phyloP scores from a whole-genome alignment of 92 coral and sea anemone genomes.

The Paramuricea clavata region DNA sequence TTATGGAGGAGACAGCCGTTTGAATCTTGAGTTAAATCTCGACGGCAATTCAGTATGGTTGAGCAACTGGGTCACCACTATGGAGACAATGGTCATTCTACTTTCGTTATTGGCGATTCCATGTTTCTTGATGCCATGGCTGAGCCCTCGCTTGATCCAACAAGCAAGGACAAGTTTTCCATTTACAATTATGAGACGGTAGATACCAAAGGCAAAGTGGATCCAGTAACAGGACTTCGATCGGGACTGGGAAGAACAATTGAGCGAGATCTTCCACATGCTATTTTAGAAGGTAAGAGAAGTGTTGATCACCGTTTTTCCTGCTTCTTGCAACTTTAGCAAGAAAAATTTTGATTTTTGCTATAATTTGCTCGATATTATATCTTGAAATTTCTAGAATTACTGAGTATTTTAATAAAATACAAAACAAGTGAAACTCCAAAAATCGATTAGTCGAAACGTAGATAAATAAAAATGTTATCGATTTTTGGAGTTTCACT shows the following conservation, averaged over 20 bases:
- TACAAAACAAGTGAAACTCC: no score
- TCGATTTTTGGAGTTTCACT: no score
- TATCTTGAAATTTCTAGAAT: no score
- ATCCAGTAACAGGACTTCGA: slow-evolving; percentile 42
- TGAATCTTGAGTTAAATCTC: slow-evolving; percentile 47
- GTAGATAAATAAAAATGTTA: no score
- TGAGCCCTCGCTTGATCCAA: slow-evolving; percentile 48
- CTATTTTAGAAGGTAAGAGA: no score
- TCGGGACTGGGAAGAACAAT: slow-evolving; percentile 50
- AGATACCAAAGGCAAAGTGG: slow-evolving; percentile 52
- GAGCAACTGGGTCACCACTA: slow-evolving; percentile 40
- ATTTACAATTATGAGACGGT: slow-evolving; percentile 62
- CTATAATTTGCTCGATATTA: no score
- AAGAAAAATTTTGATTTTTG: no score
- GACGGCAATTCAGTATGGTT: slow-evolving; percentile 54
- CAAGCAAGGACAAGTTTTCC: slow-evolving; percentile 44
- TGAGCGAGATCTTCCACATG: slow-evolving; percentile 52
- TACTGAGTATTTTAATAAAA: no score
- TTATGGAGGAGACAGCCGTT: slow-evolving; percentile 36
- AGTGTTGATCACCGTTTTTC: no score
- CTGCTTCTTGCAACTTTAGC: no score
- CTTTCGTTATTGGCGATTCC: slow-evolving; percentile 41
- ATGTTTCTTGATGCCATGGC: slow-evolving; percentile 61
- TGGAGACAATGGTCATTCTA: slow-evolving; percentile 13
- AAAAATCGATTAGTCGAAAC: no score